phyloP scores from a whole-genome alignment of 2,888 invertebrate species.

The Lydus trimaculatus region DNA sequence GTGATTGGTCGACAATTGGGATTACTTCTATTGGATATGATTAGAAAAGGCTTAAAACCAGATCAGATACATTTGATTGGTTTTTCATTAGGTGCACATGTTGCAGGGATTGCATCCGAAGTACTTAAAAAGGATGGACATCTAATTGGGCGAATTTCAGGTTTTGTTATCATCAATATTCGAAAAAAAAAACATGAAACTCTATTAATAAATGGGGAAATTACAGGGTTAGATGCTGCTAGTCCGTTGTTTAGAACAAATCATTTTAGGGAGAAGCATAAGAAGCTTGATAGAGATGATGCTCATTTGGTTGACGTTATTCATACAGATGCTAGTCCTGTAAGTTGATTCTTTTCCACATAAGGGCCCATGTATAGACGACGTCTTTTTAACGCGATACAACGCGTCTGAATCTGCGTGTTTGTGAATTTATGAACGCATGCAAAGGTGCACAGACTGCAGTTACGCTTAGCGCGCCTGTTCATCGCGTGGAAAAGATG shows the following conservation, averaged over 20 bases:
- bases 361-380: too few relatives aligned
- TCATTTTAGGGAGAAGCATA: constrained; percentile 63
- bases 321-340: constrained; percentile 69
- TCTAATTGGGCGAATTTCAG: constrained; percentile 67
- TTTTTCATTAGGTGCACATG: constrained; percentile 69
- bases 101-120: constrained; percentile 68
- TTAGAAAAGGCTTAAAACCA: constrained; percentile 60
- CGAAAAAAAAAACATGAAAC: not conserved
- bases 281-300: constrained; percentile 68
- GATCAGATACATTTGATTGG: constrained; percentile 64
- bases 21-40: constrained; percentile 62
- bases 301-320: constrained; percentile 73
- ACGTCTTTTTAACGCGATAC: too few relatives aligned
- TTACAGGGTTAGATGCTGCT: constrained; percentile 80
- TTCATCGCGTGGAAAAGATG: too few relatives aligned
- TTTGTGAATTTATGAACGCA: too few relatives aligned
- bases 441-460: too few relatives aligned
- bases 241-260: constrained; percentile 75
- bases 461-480: too few relatives aligned
- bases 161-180: constrained; percentile 42
- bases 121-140: constrained; percentile 60
- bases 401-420: too few relatives aligned
- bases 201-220: not conserved
- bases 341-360: constrained; percentile 38
- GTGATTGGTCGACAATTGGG: constrained; percentile 67